A percentile compares a stretch with the other conserved stretches of the same genome.
Evolutionary conservation across 35 echinoderm and acorn worm genomes (phyloP).

Genomic region (Diadema setosum): DNA sequence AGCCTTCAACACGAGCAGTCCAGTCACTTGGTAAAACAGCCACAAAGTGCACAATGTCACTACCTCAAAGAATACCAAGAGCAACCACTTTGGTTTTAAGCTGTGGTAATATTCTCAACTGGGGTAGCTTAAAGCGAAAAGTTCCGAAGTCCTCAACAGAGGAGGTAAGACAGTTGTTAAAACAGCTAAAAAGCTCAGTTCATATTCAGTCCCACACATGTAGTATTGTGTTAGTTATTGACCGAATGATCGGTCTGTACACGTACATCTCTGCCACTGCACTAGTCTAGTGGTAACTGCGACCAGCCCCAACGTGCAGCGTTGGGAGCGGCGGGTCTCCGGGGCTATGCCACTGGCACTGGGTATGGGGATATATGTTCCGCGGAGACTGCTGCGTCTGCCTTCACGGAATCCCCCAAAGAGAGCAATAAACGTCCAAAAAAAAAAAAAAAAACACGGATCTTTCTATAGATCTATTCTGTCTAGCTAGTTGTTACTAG

Average conservation of each 20-base stretch:
- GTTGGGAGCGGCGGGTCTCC: neutral
- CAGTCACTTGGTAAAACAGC: no score
- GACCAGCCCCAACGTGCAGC: neutral
- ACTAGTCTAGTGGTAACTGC: neutral
- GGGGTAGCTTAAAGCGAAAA: constrained; percentile 42
- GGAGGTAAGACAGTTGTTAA: constrained; percentile 22
- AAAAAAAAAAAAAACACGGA: no score
- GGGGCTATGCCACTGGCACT: no score
- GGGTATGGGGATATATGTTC: no score
- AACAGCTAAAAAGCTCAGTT: neutral
- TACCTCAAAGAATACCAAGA: constrained; percentile 14
- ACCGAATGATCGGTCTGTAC: no score
- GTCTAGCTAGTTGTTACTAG: no score
- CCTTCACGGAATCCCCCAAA: no score
- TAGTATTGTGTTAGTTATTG: no score
- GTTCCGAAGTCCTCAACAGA: constrained; percentile 66
- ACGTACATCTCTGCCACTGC: neutral
- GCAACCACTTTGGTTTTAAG: constrained; percentile 22
- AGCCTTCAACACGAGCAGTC: no score
- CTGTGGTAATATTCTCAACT: constrained; percentile 63
- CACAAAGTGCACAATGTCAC: neutral
- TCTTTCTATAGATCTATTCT: no score
- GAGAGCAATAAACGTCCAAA: no score
- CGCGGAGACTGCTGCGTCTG: no score
- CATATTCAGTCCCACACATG: neutral